Evolutionary conservation across 2,888 invertebrate genomes (phyloP).

Genomic region (Rapana venosa): DNA sequence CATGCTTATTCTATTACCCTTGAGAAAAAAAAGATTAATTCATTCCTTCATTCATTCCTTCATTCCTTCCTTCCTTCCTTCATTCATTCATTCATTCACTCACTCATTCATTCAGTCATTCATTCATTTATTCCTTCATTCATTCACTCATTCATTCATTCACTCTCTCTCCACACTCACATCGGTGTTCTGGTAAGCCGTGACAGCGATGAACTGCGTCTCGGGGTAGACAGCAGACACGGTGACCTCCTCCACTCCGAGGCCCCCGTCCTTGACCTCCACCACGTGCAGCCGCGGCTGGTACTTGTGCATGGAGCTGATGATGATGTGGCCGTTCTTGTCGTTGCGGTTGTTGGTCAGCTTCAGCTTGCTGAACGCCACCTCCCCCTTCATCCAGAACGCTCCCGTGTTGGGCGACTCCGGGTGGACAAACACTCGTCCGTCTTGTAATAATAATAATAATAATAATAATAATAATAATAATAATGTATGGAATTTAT

Average conservation of each 20-base stretch:
- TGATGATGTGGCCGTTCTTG: conserved; percentile 14
- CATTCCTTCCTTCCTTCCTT: background rate
- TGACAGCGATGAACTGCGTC: conserved; percentile 77
- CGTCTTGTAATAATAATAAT: conserved; percentile 58
- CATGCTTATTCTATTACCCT: too few species aligned
- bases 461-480: background rate
- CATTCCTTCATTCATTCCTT: too few species aligned
- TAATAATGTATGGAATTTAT: background rate
- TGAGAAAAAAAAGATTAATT: too few species aligned
- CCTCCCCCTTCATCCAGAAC: conserved; percentile 79
- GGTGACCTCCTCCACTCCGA: conserved; percentile 64
- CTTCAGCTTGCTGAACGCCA: conserved; percentile 79
- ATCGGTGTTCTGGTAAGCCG: conserved; percentile 78
- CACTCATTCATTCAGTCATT: too few species aligned
- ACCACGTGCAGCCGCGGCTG: conserved; percentile 76
- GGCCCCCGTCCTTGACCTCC: conserved; percentile 65
- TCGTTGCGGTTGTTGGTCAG: conserved; percentile 78
- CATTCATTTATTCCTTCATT: too few species aligned
- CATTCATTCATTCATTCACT: too few species aligned
- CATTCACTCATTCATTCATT: background rate
- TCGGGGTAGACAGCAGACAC: conserved; percentile 75
- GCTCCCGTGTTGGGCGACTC: conserved; percentile 79
- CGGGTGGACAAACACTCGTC: conserved; percentile 78
- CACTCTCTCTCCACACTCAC: conserved; percentile 60
- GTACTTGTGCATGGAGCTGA: conserved; percentile 55